Conservation (phyloP, 2,113 vertebrate genomes). For the Shinisaurus crocodilurus region DNA sequence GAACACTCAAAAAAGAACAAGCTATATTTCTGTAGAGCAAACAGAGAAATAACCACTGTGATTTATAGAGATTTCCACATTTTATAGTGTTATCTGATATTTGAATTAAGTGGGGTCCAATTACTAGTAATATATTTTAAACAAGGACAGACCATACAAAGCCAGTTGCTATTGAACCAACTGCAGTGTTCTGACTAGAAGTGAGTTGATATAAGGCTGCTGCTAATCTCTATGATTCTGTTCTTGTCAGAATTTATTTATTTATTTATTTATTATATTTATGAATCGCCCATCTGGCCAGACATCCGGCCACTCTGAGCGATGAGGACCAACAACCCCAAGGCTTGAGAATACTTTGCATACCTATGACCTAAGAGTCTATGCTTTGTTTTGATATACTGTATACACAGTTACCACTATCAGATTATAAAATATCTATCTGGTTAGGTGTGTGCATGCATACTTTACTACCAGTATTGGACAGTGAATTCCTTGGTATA, state of each 20-base stretch:
- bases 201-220: constrained; percentile 15
- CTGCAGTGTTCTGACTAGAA: neutral
- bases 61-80: constrained; percentile 31
- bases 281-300: too few species aligned
- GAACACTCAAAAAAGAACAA: constrained; percentile 21
- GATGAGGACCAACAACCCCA: neutral
- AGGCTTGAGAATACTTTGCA: neutral
- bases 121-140: constrained; percentile 24
- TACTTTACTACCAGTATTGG: neutral
- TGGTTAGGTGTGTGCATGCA: neutral
- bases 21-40: neutral
- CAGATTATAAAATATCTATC: neutral
- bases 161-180: neutral
- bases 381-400: neutral
- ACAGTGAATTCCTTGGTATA: neutral
- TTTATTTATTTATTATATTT: too few species aligned
- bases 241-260: neutral
- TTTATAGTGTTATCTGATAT: constrained; percentile 37
- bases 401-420: neutral
- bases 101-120: constrained; percentile 15
- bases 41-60: neutral
- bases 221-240: neutral
- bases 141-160: neutral
- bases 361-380: neutral
- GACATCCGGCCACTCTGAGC: too few species aligned